Conservation (phyloP, 2,797 vertebrate genomes). For the Trachops cirrhosus region DNA sequence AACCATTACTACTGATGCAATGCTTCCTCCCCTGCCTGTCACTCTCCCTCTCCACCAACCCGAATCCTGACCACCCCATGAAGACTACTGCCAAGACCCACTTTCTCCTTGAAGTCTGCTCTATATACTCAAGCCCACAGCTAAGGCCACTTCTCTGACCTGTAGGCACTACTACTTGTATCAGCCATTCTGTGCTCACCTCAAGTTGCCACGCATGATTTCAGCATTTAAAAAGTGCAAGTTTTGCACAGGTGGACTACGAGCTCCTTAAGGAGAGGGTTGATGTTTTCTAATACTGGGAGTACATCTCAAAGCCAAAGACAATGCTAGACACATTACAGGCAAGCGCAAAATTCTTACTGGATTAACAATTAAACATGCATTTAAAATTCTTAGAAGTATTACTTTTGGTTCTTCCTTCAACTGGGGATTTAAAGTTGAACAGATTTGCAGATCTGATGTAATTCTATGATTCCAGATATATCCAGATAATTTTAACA, state of each 20-base stretch:
- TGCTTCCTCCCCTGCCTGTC: neutral
- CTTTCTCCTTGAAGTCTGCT: neutral
- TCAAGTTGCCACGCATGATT: neutral
- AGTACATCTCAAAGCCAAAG: constrained; percentile 14
- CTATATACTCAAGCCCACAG: neutral
- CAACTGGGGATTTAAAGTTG: neutral
- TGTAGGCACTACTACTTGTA: neutral
- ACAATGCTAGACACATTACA: neutral
- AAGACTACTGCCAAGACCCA: neutral
- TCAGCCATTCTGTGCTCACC: neutral
- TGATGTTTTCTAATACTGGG: neutral
- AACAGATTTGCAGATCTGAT: neutral
- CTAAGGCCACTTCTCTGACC: neutral
- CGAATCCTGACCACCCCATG: neutral
- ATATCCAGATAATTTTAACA: constrained; percentile 44
- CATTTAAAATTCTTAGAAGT: constrained; percentile 19
- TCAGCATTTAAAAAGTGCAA: neutral
- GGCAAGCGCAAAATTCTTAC: neutral
- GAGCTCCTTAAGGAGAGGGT: neutral
- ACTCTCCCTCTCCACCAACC: neutral
- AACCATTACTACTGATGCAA: neutral
- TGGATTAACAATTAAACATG: constrained; percentile 21
- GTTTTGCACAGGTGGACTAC: neutral
- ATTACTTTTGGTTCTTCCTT: constrained; percentile 19
- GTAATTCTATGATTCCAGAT: neutral